phyloP scores from a whole-genome alignment of 2,888 invertebrate species.

The Temnothorax unifasciatus region DNA sequence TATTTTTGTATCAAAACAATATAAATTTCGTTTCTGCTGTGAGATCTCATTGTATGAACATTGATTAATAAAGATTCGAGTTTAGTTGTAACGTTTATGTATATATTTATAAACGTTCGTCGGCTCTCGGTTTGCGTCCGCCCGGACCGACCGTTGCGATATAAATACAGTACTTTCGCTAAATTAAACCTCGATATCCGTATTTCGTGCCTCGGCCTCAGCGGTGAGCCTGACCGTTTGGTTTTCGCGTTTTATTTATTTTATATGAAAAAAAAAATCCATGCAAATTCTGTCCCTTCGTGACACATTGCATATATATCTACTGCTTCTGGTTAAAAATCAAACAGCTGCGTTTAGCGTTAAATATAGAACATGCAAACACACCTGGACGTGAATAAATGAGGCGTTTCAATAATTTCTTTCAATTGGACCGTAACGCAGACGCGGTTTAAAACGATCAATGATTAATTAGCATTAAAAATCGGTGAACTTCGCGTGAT shows the following conservation, averaged over 20 bases:
- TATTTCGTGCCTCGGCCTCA: background rate
- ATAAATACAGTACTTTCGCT: conserved; percentile 13
- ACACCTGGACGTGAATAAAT: background rate
- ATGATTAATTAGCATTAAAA: conserved; percentile 26
- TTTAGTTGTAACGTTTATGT: conserved; percentile 54
- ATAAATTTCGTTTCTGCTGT: conserved; percentile 61
- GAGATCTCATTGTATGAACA: conserved; percentile 67
- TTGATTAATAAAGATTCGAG: conserved; percentile 61
- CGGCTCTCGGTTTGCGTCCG: background rate
- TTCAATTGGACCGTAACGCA: background rate
- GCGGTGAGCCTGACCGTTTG: background rate
- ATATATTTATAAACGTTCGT: background rate
- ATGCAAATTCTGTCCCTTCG: background rate
- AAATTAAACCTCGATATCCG: background rate
- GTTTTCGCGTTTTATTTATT: conserved; percentile 22
- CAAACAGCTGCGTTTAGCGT: background rate
- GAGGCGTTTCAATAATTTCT: background rate
- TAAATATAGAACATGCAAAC: background rate
- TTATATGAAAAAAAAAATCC: background rate
- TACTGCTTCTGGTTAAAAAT: background rate
- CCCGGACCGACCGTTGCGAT: background rate
- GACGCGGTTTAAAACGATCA: background rate
- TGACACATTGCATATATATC: background rate
- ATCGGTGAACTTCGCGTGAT: background rate
- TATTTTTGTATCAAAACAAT: conserved; percentile 69